Evolutionary conservation across 2,888 invertebrate species (phyloP).

Genomic region (Himalopsyche japonica): DNA sequence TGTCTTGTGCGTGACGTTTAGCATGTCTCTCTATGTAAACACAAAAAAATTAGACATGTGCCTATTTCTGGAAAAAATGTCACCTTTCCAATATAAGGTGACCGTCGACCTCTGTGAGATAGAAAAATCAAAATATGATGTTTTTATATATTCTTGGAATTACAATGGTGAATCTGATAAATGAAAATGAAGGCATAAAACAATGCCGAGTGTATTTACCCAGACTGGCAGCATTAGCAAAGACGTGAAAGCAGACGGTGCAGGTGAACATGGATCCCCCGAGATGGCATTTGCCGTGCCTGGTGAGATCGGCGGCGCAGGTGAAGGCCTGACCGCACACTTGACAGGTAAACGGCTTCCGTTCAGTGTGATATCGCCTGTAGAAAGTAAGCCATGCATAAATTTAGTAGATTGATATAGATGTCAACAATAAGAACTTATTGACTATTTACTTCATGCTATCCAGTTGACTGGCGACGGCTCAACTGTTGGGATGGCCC

Average conservation of each 20-base stretch:
- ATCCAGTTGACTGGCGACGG: too few relatives aligned
- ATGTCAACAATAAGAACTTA: background rate
- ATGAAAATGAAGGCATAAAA: background rate
- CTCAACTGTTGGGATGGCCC: too few relatives aligned
- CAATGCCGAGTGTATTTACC: slow-evolving; percentile 18
- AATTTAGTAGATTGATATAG: background rate
- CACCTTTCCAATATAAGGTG: background rate
- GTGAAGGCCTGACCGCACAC: slow-evolving; percentile 84
- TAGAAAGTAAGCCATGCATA: slow-evolving; percentile 23
- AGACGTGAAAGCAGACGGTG: slow-evolving; percentile 73
- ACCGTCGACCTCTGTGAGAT: too few relatives aligned
- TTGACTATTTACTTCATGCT: too few relatives aligned
- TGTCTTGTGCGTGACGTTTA: slow-evolving; percentile 81
- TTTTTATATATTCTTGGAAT: too few relatives aligned
- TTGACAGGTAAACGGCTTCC: slow-evolving; percentile 80
- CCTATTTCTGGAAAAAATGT: background rate
- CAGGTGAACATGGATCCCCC: slow-evolving; percentile 78
- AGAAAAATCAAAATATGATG: too few relatives aligned
- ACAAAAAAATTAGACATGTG: background rate
- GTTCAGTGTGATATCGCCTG: slow-evolving; percentile 82
- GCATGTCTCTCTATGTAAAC: slow-evolving; percentile 67
- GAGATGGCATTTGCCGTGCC: slow-evolving; percentile 83
- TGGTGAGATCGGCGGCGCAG: slow-evolving; percentile 76
- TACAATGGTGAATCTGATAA: background rate
- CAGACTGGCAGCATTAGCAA: slow-evolving; percentile 70